phyloP scores from a whole-genome alignment of 2,797 vertebrate genomes.

The Gadopsis marmoratus region DNA sequence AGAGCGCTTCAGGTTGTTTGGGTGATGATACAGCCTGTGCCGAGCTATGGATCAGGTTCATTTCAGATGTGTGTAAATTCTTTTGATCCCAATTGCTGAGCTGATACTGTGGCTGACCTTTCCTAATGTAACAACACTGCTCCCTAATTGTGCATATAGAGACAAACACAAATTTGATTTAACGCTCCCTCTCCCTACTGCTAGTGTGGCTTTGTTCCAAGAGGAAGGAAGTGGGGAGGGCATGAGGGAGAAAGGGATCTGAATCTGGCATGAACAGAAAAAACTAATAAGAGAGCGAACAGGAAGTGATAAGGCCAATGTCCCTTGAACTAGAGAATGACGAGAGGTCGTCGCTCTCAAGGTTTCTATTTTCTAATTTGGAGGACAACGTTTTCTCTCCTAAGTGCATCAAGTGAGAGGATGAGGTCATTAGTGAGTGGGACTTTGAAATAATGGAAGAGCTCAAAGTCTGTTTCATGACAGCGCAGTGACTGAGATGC shows the following conservation, averaged over 20 bases:
- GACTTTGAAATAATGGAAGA: constrained; percentile 29
- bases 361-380: constrained; percentile 11
- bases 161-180: constrained; percentile 31
- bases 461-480: constrained; percentile 19
- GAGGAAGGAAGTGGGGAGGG: constrained; percentile 62
- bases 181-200: constrained; percentile 25
- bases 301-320: constrained; percentile 54
- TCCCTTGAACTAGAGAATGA: constrained; percentile 17
- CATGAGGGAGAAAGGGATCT: constrained; percentile 37
- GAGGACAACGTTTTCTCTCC: neutral
- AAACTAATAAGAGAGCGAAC: constrained; percentile 39
- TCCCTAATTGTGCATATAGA: constrained; percentile 30
- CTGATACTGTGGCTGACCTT: constrained; percentile 42
- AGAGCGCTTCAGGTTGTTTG: constrained; percentile 57
- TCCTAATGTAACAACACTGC: constrained; percentile 29
- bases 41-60: constrained; percentile 27
- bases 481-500: constrained; percentile 6
- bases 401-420: neutral
- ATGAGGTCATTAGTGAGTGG: neutral
- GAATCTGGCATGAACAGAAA: constrained; percentile 28
- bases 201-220: constrained; percentile 36
- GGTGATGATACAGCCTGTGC: constrained; percentile 50
- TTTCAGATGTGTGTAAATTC: constrained; percentile 48
- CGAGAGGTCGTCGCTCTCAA: neutral
- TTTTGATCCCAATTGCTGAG: constrained; percentile 55